Evolutionary conservation across 2,113 vertebrate species (phyloP).

Genomic region (Mesoclemmys tuberculata): DNA sequence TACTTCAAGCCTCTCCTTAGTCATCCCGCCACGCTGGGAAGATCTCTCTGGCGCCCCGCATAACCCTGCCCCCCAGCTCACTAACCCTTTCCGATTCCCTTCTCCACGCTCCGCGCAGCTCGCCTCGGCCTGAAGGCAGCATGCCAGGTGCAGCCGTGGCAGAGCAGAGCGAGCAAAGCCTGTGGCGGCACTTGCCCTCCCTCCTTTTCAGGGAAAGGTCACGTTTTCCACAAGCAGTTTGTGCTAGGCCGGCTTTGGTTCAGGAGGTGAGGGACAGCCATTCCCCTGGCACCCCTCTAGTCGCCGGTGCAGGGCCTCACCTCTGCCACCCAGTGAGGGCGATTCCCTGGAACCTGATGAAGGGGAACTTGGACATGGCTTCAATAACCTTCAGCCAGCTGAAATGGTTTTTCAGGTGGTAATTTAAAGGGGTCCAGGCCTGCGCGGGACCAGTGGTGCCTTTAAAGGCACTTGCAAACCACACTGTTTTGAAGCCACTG

Average conservation of each 20-base stretch:
- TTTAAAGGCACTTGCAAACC: constrained; percentile 87
- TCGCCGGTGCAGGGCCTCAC: constrained; percentile 75
- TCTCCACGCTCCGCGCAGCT: neutral
- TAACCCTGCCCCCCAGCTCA: neutral
- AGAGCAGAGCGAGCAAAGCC: neutral
- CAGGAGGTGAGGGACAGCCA: no score
- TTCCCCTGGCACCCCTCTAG: constrained; percentile 66
- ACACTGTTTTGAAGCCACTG: constrained; percentile 75
- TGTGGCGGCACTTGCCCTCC: no score
- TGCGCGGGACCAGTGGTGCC: constrained; percentile 75
- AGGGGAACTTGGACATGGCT: constrained; percentile 61
- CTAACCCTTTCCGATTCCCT: neutral
- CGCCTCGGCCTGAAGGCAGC: neutral
- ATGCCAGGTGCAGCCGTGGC: neutral
- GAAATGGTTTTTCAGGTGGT: constrained; percentile 82
- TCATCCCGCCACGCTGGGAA: neutral
- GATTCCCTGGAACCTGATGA: constrained; percentile 73
- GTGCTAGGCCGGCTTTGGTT: no score
- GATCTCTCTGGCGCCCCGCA: neutral
- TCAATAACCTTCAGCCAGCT: constrained; percentile 79
- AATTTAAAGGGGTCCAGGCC: constrained; percentile 75
- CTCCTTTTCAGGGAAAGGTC: neutral
- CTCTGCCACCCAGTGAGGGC: constrained; percentile 86
- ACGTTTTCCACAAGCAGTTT: neutral
- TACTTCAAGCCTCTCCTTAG: neutral